These are phyloP conservation scores for Poicephalus gulielmi DNA, from an alignment of 2,113 vertebrate genomes.

Conservation along the genomic window DNA sequence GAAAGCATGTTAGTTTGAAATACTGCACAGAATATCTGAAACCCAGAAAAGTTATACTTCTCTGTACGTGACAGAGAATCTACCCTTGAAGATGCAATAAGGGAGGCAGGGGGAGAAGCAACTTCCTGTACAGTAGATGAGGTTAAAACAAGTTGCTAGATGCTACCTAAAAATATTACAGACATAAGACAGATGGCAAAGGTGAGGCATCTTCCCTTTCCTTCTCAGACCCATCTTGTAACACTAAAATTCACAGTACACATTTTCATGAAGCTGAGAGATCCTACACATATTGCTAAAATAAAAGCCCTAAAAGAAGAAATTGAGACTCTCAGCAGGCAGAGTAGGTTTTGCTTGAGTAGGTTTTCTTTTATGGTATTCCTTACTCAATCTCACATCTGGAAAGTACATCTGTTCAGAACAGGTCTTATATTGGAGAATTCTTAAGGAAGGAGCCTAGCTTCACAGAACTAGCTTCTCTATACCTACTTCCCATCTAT, in stretches of 20 bases:
- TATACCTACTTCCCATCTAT: neutral
- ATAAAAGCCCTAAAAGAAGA: neutral
- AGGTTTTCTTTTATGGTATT: neutral
- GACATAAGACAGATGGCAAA: neutral
- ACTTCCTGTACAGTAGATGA: neutral
- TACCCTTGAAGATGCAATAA: neutral
- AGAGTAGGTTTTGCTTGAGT: neutral
- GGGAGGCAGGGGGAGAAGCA: neutral
- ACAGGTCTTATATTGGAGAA: neutral
- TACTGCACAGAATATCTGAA: neutral
- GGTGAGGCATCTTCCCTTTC: neutral
- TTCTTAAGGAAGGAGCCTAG: neutral
- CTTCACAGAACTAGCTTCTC: neutral
- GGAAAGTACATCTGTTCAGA: neutral
- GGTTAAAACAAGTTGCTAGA: neutral
- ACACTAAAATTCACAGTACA: neutral
- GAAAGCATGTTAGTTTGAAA: slow-evolving; percentile 1
- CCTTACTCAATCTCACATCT: neutral
- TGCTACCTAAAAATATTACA: neutral
- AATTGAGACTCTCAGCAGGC: neutral
- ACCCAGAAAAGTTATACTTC: neutral
- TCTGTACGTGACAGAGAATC: neutral
- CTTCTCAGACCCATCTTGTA: neutral
- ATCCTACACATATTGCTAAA: neutral
- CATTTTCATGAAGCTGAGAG: neutral